Conservation (phyloP, 2,888 invertebrate genomes). For the Hemicrepidius hirtus region DNA sequence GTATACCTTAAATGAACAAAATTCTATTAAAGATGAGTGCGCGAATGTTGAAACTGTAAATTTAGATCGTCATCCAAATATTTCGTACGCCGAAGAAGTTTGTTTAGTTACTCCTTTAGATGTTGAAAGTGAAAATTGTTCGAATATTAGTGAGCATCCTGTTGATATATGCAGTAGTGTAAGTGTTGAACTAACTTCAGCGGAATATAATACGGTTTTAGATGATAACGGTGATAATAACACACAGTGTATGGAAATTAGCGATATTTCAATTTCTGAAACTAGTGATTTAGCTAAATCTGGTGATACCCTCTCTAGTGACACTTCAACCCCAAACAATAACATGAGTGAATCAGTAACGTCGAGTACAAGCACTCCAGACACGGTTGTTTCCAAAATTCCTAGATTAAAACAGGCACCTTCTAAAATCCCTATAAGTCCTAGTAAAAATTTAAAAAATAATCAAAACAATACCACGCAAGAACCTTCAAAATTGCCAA, state of each 20-base stretch:
- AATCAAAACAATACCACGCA: constrained; percentile 70
- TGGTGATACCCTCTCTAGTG: constrained; percentile 66
- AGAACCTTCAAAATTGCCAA: constrained; percentile 71
- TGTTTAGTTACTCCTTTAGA: constrained; percentile 71
- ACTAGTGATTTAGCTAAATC: constrained; percentile 64
- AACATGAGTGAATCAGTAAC: constrained; percentile 80
- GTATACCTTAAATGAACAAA: constrained; percentile 65
- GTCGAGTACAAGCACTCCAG: constrained; percentile 81
- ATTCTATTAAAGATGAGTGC: constrained; percentile 38
- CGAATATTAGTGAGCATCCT: constrained; percentile 67
- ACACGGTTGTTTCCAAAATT: constrained; percentile 80
- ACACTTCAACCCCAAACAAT: constrained; percentile 65
- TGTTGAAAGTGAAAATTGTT: constrained; percentile 70
- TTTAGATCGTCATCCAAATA: constrained; percentile 61
- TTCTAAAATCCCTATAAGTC: constrained; percentile 67
- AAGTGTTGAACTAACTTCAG: constrained; percentile 65
- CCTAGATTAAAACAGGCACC: constrained; percentile 66
- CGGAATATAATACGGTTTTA: constrained; percentile 59
- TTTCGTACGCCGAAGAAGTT: constrained; percentile 71
- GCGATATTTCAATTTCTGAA: constrained; percentile 60
- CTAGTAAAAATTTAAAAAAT: constrained; percentile 55
- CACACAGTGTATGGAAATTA: constrained; percentile 50
- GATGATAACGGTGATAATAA: constrained; percentile 47
- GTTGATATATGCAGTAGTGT: constrained; percentile 70
- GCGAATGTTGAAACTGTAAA: constrained; percentile 24